These are phyloP conservation scores for Exaiptasia diaphana DNA, from an alignment of 64 coral and sea anemone species.

Conservation along the genomic window DNA sequence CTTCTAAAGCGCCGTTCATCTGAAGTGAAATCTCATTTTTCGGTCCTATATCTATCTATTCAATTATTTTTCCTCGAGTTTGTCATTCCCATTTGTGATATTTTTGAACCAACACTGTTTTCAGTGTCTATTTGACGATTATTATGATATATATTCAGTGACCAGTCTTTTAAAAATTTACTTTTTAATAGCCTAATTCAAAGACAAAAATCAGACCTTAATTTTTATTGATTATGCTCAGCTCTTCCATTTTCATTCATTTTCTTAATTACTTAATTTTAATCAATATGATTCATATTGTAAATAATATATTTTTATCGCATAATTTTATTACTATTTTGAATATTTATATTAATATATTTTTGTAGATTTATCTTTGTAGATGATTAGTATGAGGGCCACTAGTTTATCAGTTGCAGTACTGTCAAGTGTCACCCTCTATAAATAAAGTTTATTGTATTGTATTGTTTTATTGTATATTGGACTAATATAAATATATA, in stretches of 20 bases:
- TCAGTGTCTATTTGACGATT: not conserved
- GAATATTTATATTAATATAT: not conserved
- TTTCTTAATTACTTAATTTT: too few relatives aligned
- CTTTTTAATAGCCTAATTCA: too few relatives aligned
- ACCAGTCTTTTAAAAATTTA: too few relatives aligned
- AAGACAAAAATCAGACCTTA: too few relatives aligned
- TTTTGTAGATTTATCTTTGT: too few relatives aligned
- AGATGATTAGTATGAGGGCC: too few relatives aligned
- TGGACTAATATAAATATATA: not conserved
- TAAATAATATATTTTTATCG: too few relatives aligned
- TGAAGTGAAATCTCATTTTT: not conserved
- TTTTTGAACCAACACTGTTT: not conserved
- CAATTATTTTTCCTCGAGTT: not conserved
- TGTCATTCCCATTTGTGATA: not conserved
- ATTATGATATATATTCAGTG: not conserved
- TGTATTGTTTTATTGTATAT: not conserved
- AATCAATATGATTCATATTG: too few relatives aligned
- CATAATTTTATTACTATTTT: not conserved
- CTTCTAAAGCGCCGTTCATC: not conserved
- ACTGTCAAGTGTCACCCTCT: not conserved
- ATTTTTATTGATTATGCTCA: too few relatives aligned
- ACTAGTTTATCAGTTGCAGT: not conserved
- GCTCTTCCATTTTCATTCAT: too few relatives aligned
- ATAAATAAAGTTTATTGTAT: not conserved
- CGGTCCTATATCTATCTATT: too few relatives aligned